Base-by-base conservation (phyloP, 1,140 invertebrate genomes). In the Ceratina calcarata region DNA sequence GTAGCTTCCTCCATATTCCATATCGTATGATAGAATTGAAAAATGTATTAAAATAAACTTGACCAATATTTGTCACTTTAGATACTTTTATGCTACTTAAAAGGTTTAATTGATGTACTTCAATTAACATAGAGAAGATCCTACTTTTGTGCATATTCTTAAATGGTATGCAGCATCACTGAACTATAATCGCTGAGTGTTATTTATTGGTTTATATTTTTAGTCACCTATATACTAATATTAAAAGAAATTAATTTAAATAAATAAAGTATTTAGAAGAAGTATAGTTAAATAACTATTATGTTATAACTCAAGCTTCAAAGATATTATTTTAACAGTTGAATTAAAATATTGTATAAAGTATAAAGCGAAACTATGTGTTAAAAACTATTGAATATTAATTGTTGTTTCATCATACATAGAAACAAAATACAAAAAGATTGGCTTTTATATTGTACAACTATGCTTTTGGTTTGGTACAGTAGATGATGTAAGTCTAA, bases 401-500 rank as follows among this genome's bases (percentile, higher is more conserved):
- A 81, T 83, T 68, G 57, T 24, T 32, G 73, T 67, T 70, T 32
- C 22, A 51, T 67, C 71, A 60, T 15, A 68, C 32, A 64, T 65
- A 66, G 37, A 65, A 69, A 71, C 61, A 62, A 66, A 65, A 74
- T 24, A 86, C 0, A 75, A 77, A 78, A 53, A 80, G 49, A 64
- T 67, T 79, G 27, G 72, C 53, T n/a, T 86, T 86, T 74, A 32
- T 61, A 84, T 86, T 86, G 60, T 82, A 88, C 69, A 80, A 69
- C 81, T 76, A 73, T 57, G 45, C 32, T 72, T 66, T 88, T 87
- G 86, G 78, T 89, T 86, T 85, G 87, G 27, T 86, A 89, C 55
- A 84, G 83, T 83, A 90, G 85, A 87, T 87, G 89, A 91, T 92
- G 88, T 91, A 91, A 92, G 91, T 92, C 91, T 91, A 92, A 90